Evolutionary conservation across 2,113 vertebrate genomes (phyloP), one percentile per base, ranked within the genome.

Genomic region (Lipotes vexillifer): DNA sequence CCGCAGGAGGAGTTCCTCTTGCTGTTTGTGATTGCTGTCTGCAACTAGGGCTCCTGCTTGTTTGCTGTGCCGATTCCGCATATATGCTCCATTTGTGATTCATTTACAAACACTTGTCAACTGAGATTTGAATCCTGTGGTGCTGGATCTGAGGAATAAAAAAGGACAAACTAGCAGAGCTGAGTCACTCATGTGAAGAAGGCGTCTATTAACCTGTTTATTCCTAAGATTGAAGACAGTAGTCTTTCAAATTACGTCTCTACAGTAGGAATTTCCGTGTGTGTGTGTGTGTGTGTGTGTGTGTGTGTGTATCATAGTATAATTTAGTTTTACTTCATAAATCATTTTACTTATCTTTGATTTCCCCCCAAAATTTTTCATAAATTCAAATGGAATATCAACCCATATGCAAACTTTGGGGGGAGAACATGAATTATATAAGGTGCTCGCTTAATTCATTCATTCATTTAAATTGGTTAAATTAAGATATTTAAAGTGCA

Each of bases 321-420:
- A 18, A 71, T n/a, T 94, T 63, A 71, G 25, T 72, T 90, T 93
- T 88, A 15, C 63, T 92, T 95, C 4, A 23, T 31, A 33, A 71
- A 66, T 78, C 13, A 36, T 57, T 12, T 71, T 41, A 41, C 4
- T 52, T 80, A 33, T 78, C 29, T 93, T 94, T 61, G 12, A 12
- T 61, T 95, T 44, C 4, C 15, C 15, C 15, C 41, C 6, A 52
- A 66, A 72, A 3, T 68, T 55, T 96, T 2, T 69, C 55, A 46
- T 46, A 78, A n/a, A 57, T 91, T 86, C 78, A 93, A 91, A 41
- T 61, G 14, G 25, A 83, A 14, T 78, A 63, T 57, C 29, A 59
- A 44, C 8, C 33, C 71, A 36, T 63, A 21, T 8, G 25, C 72
- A 27, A 74, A 92, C 65, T 82, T 44, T 41, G 1, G 20, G 52